Conservation (phyloP, 2,797 vertebrate species). For the Mareca penelope region DNA sequence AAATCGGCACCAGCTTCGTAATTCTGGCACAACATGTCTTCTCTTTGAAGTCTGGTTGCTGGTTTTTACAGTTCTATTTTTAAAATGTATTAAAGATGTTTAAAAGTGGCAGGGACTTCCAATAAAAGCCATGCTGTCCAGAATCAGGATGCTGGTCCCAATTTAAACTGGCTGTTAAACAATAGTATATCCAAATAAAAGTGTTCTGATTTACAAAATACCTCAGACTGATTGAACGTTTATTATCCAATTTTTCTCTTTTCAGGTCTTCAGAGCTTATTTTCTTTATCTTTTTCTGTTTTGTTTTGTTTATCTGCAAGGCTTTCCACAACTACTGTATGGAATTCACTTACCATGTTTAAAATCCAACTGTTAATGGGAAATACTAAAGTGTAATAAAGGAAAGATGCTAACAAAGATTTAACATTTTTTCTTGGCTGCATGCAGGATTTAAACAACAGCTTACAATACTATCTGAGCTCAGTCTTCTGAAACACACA, state of each 20-base stretch:
- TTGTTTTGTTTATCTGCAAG: not conserved
- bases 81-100: constrained; percentile 86
- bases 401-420: constrained; percentile 44
- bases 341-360: constrained; percentile 17
- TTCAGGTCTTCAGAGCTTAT: constrained; percentile 54
- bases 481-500: constrained; percentile 31
- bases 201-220: constrained; percentile 69
- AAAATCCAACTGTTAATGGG: constrained; percentile 61
- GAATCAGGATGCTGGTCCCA: constrained; percentile 85
- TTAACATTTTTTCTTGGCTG: constrained; percentile 32
- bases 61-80: constrained; percentile 86
- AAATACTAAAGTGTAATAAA: constrained; percentile 48
- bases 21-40: constrained; percentile 78
- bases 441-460: not conserved
- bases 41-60: constrained; percentile 82
- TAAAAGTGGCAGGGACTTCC: constrained; percentile 83
- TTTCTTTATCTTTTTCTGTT: not conserved
- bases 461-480: not conserved
- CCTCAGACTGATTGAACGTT: constrained; percentile 57
- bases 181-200: constrained; percentile 82
- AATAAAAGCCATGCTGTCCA: constrained; percentile 81
- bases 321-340: constrained; percentile 35
- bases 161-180: constrained; percentile 84
- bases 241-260: constrained; percentile 60
- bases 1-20: constrained; percentile 80